A percentile compares a stretch with the other conserved stretches of the same genome.
These are phyloP conservation scores for Omphaloscelis lunosa DNA, from an alignment of 2,888 invertebrate species.

Conservation along the genomic window DNA sequence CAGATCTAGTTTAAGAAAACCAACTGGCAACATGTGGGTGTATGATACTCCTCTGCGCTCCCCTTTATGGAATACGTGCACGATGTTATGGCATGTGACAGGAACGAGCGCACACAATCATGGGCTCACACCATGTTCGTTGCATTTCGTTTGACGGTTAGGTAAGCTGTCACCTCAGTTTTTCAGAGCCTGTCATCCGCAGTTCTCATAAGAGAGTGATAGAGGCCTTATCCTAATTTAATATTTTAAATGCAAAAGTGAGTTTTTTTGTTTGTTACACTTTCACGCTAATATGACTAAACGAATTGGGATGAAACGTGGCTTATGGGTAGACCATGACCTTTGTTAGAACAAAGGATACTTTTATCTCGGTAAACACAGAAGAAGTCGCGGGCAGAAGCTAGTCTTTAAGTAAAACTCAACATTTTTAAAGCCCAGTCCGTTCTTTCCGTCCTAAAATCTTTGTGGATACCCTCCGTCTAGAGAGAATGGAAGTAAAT, in stretches of 20 bases:
- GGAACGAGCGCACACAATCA: not conserved
- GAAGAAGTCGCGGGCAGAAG: too few relatives aligned
- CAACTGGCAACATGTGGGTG: not conserved
- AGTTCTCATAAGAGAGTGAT: not conserved
- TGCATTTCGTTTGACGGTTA: not conserved
- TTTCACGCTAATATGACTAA: too few relatives aligned
- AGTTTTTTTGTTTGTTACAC: too few relatives aligned
- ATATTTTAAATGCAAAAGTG: too few relatives aligned
- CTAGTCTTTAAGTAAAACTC: too few relatives aligned
- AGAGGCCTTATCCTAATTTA: not conserved
- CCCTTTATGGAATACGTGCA: not conserved
- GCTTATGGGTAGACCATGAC: too few relatives aligned
- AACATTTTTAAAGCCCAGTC: not conserved
- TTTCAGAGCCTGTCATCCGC: not conserved
- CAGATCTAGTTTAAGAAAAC: too few relatives aligned
- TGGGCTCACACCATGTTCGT: not conserved
- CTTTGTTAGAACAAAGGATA: too few relatives aligned
- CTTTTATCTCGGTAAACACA: too few relatives aligned
- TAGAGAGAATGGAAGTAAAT: not conserved
- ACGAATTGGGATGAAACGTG: too few relatives aligned
- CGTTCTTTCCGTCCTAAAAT: too few relatives aligned
- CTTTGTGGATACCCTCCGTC: not conserved
- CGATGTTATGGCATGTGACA: not conserved
- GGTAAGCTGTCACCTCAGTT: not conserved
- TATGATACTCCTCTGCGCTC: not conserved